Conservation (phyloP, 2,113 vertebrate genomes). For the Athene noctua region DNA sequence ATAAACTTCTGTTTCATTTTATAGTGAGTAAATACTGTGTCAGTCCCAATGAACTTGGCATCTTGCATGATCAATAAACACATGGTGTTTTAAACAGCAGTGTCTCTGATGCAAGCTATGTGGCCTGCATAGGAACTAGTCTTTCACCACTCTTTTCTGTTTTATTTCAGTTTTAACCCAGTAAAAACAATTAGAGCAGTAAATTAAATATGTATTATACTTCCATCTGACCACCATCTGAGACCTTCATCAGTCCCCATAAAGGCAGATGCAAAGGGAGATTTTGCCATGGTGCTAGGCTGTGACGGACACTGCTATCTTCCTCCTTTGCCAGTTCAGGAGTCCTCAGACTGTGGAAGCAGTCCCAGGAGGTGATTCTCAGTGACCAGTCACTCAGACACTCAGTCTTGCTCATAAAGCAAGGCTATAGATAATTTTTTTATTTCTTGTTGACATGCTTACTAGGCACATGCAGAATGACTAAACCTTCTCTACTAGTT, state of each 20-base stretch:
- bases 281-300: background rate
- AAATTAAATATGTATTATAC: background rate
- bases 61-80: background rate
- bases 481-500: background rate
- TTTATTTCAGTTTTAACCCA: background rate
- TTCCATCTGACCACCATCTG: background rate
- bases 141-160: background rate
- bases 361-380: background rate
- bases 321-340: background rate
- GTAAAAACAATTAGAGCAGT: background rate
- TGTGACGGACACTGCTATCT: background rate
- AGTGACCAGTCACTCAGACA: background rate
- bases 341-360: background rate
- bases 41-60: background rate
- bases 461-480: background rate
- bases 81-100: background rate
- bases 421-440: background rate
- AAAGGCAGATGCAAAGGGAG: background rate
- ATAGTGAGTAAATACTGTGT: background rate
- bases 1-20: constrained; percentile 1
- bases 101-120: background rate
- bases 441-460: background rate
- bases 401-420: background rate
- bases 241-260: background rate
- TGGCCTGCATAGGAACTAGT: background rate